Evolutionary conservation across 2,888 invertebrate species (phyloP).

Genomic region (Caenorhabditis sp.): DNA sequence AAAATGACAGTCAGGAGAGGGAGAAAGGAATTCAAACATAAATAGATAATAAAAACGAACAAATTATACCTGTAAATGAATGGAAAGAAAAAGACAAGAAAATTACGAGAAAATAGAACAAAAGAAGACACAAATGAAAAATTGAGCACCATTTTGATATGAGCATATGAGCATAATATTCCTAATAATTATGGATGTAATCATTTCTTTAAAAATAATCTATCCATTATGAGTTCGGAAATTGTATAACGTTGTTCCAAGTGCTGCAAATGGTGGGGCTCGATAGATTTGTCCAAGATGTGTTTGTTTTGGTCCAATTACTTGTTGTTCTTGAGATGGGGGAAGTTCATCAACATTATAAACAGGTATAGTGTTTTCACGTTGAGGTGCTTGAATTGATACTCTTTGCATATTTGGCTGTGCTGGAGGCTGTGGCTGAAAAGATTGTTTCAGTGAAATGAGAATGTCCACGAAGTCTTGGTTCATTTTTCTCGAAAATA

Average conservation of each 20-base stretch:
- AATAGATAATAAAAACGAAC: background rate
- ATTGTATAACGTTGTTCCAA: constrained; percentile 57
- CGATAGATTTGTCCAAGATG: constrained; percentile 41
- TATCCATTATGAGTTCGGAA: constrained; percentile 44
- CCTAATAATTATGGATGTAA: background rate
- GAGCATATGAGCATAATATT: constrained; percentile 18
- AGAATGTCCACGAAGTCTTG: no score
- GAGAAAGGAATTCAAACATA: background rate
- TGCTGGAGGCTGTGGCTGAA: constrained; percentile 12
- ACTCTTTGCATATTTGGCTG: constrained; percentile 19
- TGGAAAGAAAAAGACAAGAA: background rate
- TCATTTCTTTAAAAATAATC: no score
- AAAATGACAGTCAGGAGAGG: background rate
- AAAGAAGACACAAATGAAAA: background rate
- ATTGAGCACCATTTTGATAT: constrained; percentile 36
- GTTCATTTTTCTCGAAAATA: no score
- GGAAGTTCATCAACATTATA: constrained; percentile 1
- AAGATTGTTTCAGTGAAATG: no score
- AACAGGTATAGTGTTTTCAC: constrained; percentile 17
- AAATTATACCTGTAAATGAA: constrained; percentile 20
- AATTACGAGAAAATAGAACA: background rate
- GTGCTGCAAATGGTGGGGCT: constrained; percentile 54
- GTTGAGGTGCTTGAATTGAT: constrained; percentile 35
- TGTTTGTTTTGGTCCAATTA: constrained; percentile 35
- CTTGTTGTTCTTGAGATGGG: constrained; percentile 17